Evolutionary conservation across 2,888 invertebrate species (phyloP).

Genomic region (Drosophila mulleri): DNA sequence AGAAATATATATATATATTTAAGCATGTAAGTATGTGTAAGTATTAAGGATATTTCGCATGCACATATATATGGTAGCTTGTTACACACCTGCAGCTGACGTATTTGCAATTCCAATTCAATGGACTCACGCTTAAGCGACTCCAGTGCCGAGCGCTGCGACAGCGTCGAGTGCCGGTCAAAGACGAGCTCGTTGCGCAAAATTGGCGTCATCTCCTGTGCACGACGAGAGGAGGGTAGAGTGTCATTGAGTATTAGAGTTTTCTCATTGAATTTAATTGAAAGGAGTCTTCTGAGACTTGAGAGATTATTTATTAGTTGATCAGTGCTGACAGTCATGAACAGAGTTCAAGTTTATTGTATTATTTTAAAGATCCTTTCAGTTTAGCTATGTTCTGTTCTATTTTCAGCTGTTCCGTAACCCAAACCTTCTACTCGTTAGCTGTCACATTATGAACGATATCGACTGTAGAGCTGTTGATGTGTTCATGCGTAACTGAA

Average conservation of each 20-base stretch:
- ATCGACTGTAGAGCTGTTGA: too few species aligned
- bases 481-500: too few species aligned
- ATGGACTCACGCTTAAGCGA: constrained; percentile 93
- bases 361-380: too few species aligned
- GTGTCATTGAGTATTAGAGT: background rate
- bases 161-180: constrained; percentile 90
- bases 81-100: constrained; percentile 89
- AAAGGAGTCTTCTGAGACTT: background rate
- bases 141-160: constrained; percentile 91
- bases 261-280: background rate
- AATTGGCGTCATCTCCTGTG: constrained; percentile 89
- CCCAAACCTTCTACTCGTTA: background rate
- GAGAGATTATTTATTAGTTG: background rate
- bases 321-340: too few species aligned
- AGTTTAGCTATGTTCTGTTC: too few species aligned
- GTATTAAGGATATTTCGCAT: constrained; percentile 61
- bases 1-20: background rate
- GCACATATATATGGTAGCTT: constrained; percentile 9
- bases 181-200: constrained; percentile 93
- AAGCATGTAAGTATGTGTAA: background rate
- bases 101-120: constrained; percentile 94
- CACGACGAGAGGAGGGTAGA: too few species aligned
- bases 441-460: background rate
- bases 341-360: too few species aligned
- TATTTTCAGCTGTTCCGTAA: too few species aligned